phyloP scores from a whole-genome alignment of 2,888 invertebrate genomes.

The Balanococcus diminutus region DNA sequence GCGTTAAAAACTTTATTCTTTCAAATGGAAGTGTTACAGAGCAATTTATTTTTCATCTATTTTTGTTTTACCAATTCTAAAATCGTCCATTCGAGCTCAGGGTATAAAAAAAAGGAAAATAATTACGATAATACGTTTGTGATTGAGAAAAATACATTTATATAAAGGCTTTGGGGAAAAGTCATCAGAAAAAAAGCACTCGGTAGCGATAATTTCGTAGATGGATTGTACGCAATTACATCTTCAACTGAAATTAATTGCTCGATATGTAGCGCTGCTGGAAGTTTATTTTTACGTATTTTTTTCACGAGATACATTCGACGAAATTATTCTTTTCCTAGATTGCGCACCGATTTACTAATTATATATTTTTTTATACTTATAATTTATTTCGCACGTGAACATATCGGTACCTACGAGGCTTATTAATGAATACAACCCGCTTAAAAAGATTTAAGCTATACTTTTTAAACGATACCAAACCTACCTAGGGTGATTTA shows the following conservation, averaged over 20 bases:
- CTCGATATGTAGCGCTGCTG: not conserved
- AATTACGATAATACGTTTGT: slow-evolving; percentile 5
- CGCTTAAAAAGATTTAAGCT: slow-evolving; percentile 4
- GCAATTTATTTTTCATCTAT: too few species aligned
- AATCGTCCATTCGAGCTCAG: not conserved
- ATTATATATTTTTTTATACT: not conserved
- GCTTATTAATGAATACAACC: not conserved
- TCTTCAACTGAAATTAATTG: slow-evolving; percentile 17
- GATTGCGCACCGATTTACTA: not conserved
- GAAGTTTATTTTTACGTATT: too few species aligned
- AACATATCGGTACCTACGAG: not conserved
- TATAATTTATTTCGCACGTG: not conserved
- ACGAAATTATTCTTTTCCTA: slow-evolving; percentile 14
- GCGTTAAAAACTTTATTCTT: too few species aligned
- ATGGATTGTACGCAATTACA: slow-evolving; percentile 20
- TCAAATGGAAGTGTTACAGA: too few species aligned
- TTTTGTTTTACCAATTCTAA: too few species aligned
- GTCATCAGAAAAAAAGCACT: not conserved
- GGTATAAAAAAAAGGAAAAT: not conserved
- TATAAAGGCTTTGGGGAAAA: not conserved
- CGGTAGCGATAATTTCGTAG: not conserved
- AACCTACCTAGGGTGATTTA: not conserved
- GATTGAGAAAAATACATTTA: not conserved
- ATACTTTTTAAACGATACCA: not conserved
- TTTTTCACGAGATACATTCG: not conserved